Evolutionary conservation across 2,797 vertebrate genomes (phyloP), one percentile per base, ranked within the genome.

Genomic region (Perodicticus potto): DNA sequence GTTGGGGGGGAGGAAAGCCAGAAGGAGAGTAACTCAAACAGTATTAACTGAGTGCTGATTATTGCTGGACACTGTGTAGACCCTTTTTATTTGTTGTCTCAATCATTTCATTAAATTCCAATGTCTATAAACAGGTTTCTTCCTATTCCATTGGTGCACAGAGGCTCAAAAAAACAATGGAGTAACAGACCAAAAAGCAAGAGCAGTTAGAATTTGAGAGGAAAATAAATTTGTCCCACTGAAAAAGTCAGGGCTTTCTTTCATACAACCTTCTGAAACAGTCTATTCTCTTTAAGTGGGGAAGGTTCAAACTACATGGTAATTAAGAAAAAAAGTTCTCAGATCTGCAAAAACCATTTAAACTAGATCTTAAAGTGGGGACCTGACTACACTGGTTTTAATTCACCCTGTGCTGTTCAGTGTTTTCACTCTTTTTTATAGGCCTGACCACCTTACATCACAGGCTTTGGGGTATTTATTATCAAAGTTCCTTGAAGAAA

Each of bases 401-500:
- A 69, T 69, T 57, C 69, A 25, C 25, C 20, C 69, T 5, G 14
- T n/a, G 49, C 12, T 57, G 27, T n/a, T 40, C 2, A 17, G 8
- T 69, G 20, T 23, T 34, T 90, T 57, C 25, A 2, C 34, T 29
- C n/a, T 73, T 34, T 29, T 91, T 81, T 85, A 17, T 43, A 86
- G 12, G 37, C 57, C 57, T 49, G 32, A 88, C 43, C 25, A 90
- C 57, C 49, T 91, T 81, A 55, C 40, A 80, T 23, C 55, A 85
- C 92, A 81, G 70, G 29, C 19, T 45, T 59, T 43, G 82, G 57
- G 5, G 7, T 27, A 67, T 61, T 73, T 69, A 81, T 53, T 86
- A 94, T 82, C 45, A 93, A 96, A 97, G 94, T 89, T n/a, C 25
- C 37, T 95, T 86, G 34, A 19, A 83, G 20, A 70, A 86, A 96